Percentiles rank a stretch among this genome's conserved stretches.
Evolutionary conservation across 2,113 vertebrate genomes (phyloP).

Genomic region (Bombycilla garrulus): DNA sequence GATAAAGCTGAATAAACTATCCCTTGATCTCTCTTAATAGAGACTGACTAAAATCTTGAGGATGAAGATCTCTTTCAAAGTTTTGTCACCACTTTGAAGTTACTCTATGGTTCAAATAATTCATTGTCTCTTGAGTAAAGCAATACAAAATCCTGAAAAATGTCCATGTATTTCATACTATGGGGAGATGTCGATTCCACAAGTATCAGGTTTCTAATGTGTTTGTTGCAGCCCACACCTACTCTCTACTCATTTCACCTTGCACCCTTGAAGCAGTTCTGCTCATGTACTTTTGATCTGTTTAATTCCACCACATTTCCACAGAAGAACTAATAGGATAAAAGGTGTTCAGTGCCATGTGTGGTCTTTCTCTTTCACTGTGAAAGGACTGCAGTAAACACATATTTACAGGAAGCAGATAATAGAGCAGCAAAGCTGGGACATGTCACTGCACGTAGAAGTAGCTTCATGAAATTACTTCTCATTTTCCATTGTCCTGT

Average conservation of each 20-base stretch:
- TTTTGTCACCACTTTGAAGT: background rate
- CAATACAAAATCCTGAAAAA: slow-evolving; percentile 14
- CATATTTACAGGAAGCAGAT: background rate
- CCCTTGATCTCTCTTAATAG: background rate
- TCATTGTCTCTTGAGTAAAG: background rate
- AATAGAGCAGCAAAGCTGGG: background rate
- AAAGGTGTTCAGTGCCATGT: background rate
- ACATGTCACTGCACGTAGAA: background rate
- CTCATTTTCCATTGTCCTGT: background rate
- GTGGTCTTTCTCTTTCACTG: background rate
- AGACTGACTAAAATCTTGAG: background rate
- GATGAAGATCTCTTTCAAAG: background rate
- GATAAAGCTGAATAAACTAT: background rate
- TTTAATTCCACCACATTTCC: background rate
- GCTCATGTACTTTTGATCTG: background rate
- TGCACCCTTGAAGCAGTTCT: background rate
- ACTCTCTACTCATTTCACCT: background rate
- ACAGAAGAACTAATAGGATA: background rate
- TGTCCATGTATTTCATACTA: slow-evolving; percentile 18
- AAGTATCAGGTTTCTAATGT: slow-evolving; percentile 29
- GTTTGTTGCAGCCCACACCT: background rate
- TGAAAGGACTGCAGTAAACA: slow-evolving; percentile 12
- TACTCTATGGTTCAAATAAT: background rate
- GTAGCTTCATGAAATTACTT: background rate
- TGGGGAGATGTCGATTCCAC: background rate